Conservation (phyloP, 64 coral and sea anemone species). For the Montipora efflorescens region DNA sequence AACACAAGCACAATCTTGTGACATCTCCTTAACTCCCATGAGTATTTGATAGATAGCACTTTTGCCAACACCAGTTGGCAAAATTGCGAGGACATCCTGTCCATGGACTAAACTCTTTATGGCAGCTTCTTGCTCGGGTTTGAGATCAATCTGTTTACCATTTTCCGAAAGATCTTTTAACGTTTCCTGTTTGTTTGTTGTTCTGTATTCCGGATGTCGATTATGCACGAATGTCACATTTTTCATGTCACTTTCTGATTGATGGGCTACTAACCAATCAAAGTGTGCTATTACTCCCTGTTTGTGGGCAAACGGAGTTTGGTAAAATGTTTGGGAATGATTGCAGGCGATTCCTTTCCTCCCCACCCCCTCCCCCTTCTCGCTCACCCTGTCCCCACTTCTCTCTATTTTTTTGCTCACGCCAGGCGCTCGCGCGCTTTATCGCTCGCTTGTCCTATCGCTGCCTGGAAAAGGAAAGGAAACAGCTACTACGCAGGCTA, state of each 20-base stretch:
- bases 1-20: constrained; percentile 7
- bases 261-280: constrained; percentile 8
- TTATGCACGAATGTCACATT: neutral
- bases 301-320: neutral
- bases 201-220: constrained; percentile 4
- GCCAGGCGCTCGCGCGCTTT: constrained; percentile 6
- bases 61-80: constrained; percentile 2
- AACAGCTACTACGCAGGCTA: neutral
- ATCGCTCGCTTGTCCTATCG: neutral
- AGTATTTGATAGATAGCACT: constrained; percentile 28
- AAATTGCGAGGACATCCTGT: constrained; percentile 17
- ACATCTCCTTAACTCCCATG: neutral
- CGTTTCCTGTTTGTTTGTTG: neutral
- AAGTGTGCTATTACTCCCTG: neutral
- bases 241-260: neutral
- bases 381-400: neutral
- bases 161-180: neutral
- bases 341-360: constrained; percentile 12
- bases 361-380: neutral
- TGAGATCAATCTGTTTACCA: neutral
- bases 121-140: constrained; percentile 2
- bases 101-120: neutral
- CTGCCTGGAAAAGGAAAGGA: constrained; percentile 6
- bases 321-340: neutral
- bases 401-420: neutral